Conservation (phyloP, 2,113 vertebrate genomes). For the Choloepus hoffmanni region DNA sequence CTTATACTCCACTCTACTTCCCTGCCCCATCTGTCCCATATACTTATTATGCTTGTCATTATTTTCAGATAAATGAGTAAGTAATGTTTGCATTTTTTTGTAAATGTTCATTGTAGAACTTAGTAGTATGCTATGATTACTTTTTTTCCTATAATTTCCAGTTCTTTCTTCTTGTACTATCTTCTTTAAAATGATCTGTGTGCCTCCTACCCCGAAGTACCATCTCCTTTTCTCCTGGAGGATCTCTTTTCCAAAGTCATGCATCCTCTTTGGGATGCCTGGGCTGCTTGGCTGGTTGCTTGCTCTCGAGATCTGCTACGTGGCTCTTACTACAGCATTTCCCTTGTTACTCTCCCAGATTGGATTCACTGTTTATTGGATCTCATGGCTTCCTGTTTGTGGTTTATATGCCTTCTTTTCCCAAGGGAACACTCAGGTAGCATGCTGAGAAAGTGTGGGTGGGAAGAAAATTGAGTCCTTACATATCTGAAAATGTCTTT, state of each 20-base stretch:
- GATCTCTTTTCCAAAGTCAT: neutral
- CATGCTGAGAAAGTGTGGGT: neutral
- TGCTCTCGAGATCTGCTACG: neutral
- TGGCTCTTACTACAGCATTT: neutral
- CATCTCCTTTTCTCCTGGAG: neutral
- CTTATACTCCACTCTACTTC: neutral
- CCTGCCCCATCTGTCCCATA: neutral
- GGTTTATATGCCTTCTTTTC: constrained; percentile 11
- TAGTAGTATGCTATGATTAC: neutral
- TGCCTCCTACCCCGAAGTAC: neutral
- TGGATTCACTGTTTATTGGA: neutral
- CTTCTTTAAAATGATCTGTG: constrained; percentile 29
- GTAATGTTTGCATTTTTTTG: neutral
- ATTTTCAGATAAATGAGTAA: neutral
- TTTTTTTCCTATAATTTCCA: constrained; percentile 37
- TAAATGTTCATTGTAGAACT: neutral
- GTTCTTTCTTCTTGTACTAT: neutral
- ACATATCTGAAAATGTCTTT: constrained; percentile 24
- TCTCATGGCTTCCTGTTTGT: constrained; percentile 26
- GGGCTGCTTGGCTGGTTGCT: neutral
- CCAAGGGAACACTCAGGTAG: neutral
- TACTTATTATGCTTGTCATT: neutral
- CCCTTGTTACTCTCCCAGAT: neutral
- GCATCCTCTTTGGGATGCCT: neutral
- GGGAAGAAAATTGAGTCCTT: neutral